Conservation (phyloP, 1,140 invertebrate genomes). For the Pseudomyrmex sp. region DNA sequence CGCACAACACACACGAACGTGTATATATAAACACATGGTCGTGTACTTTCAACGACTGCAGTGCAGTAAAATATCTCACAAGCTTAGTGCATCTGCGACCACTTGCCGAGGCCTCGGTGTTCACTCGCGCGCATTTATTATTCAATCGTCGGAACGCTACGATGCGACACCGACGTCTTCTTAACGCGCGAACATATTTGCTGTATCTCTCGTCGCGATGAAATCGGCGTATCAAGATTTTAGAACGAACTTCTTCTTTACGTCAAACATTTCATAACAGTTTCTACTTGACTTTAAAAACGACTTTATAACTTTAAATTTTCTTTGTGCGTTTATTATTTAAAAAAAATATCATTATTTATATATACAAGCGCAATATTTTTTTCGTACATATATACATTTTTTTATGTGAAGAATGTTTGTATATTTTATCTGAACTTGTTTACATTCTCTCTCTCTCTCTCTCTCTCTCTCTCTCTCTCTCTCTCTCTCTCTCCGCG, state of each 20-base stretch:
- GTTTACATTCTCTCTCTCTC: conserved; percentile 6
- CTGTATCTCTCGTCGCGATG: not conserved
- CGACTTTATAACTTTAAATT: not conserved
- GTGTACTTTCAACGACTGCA: conserved; percentile 65
- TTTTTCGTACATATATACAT: too few species aligned
- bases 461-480: too few species aligned
- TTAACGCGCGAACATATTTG: conserved; percentile 8
- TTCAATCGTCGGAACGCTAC: conserved; percentile 75
- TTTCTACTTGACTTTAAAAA: not conserved
- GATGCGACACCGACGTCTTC: conserved; percentile 15
- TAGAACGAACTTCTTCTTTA: not conserved
- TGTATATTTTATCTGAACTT: conserved; percentile 42
- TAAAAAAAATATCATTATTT: too few species aligned
- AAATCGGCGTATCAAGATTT: conserved; percentile 25
- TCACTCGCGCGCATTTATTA: conserved; percentile 77
- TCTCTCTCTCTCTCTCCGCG: not conserved
- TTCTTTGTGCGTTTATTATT: too few species aligned
- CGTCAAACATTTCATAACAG: not conserved
- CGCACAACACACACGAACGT: conserved; percentile 23
- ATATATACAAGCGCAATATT: too few species aligned
- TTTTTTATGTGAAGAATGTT: not conserved
- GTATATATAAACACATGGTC: not conserved
- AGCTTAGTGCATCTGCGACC: conserved; percentile 79
- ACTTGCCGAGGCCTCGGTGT: conserved; percentile 73
- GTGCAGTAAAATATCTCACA: conserved; percentile 80